phyloP scores from a whole-genome alignment of 1,140 invertebrate genomes.

The Aphidius ervi region DNA sequence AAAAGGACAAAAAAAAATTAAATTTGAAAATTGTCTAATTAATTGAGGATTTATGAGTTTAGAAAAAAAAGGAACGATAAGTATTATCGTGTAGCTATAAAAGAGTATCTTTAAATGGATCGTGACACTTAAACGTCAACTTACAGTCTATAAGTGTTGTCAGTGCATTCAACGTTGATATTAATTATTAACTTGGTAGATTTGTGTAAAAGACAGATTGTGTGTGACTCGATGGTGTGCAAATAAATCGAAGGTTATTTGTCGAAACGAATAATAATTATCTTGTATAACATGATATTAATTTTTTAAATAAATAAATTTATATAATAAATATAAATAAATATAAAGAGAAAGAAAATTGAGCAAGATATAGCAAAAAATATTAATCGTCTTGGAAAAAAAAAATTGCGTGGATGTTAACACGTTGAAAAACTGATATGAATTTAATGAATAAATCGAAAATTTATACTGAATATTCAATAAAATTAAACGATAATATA shows the following conservation, averaged over 20 bases:
- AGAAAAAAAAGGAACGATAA: too few relatives aligned
- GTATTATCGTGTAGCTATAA: neutral
- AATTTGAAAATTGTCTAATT: too few relatives aligned
- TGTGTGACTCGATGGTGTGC: conserved; percentile 12
- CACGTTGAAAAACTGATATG: conserved; percentile 2
- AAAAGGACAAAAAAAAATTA: neutral
- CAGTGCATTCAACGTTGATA: conserved; percentile 15
- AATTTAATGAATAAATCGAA: conserved; percentile 8
- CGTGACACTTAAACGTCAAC: conserved; percentile 23
- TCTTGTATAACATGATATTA: conserved; percentile 11
- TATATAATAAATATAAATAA: too few relatives aligned
- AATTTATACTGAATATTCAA: conserved; percentile 7
- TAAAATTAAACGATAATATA: neutral
- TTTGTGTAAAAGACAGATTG: neutral
- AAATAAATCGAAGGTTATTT: conserved; percentile 17
- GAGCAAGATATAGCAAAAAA: too few relatives aligned
- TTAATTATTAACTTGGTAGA: conserved; percentile 7
- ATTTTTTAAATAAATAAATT: too few relatives aligned
- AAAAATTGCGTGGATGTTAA: conserved; percentile 9
- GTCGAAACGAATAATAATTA: conserved; percentile 23
- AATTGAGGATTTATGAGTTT: too few relatives aligned
- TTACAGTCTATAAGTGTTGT: conserved; percentile 16
- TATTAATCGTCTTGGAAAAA: too few relatives aligned
- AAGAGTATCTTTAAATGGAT: conserved; percentile 24
- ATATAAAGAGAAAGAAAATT: too few relatives aligned